phyloP scores from a whole-genome alignment of 1,140 invertebrate genomes.

The Macrocentrus cingulum region DNA sequence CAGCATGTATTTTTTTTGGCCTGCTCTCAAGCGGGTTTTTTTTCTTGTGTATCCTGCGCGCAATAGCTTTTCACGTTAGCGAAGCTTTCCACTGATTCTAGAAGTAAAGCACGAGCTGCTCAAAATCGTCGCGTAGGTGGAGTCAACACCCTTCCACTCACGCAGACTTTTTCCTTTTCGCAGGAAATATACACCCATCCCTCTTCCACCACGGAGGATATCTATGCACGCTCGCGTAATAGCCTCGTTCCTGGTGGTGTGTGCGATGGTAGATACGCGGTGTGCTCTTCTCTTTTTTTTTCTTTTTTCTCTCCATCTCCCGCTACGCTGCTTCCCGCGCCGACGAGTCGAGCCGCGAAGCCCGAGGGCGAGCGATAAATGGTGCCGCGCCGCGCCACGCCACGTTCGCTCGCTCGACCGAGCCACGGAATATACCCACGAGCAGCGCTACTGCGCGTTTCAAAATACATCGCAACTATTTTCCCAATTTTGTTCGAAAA shows the following conservation, averaged over 20 bases:
- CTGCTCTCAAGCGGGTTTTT: neutral
- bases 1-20: too few relatives aligned
- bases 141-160: slow-evolving; percentile 40
- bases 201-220: slow-evolving; percentile 39
- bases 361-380: slow-evolving; percentile 45
- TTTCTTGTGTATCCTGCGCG: neutral
- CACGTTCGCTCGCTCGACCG: slow-evolving; percentile 32
- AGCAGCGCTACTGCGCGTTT: slow-evolving; percentile 1
- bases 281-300: slow-evolving; percentile 13
- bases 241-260: slow-evolving; percentile 54
- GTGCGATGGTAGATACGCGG: slow-evolving; percentile 53
- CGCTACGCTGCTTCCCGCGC: slow-evolving; percentile 13
- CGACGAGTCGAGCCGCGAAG: slow-evolving; percentile 26
- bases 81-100: slow-evolving; percentile 51
- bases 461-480: slow-evolving; percentile 3
- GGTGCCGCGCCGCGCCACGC: slow-evolving; percentile 43
- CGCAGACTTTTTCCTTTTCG: slow-evolving; percentile 30
- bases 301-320: neutral
- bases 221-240: slow-evolving; percentile 53
- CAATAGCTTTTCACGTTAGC: slow-evolving; percentile 43
- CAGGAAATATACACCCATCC: slow-evolving; percentile 14
- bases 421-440: slow-evolving; percentile 19
- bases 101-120: slow-evolving; percentile 45
- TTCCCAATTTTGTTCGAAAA: neutral
- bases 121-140: slow-evolving; percentile 44